Conservation (phyloP, 1,140 invertebrate genomes). For the Listronotus oregonensis region DNA sequence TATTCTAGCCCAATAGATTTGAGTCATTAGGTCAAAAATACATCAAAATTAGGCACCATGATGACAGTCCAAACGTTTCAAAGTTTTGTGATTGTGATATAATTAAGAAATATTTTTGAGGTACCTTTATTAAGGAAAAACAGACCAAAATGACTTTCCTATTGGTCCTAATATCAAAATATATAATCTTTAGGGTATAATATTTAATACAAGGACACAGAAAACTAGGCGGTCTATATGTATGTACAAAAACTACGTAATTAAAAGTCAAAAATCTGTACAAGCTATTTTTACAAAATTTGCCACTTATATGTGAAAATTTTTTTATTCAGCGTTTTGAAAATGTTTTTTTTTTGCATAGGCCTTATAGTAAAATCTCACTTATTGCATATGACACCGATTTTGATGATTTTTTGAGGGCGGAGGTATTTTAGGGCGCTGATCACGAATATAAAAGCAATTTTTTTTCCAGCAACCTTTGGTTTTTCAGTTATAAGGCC, state of each 20-base stretch:
- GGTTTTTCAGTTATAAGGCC: too few relatives aligned
- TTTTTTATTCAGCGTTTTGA: too few relatives aligned
- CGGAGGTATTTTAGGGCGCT: too few relatives aligned
- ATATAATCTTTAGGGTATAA: constrained; percentile 37
- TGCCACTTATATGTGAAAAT: background rate
- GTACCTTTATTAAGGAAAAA: constrained; percentile 39
- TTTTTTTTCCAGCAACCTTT: too few relatives aligned
- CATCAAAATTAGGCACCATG: constrained; percentile 49
- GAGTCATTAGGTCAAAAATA: constrained; percentile 43
- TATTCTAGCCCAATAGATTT: constrained; percentile 43
- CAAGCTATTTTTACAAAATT: constrained; percentile 2
- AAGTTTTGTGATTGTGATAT: constrained; percentile 45
- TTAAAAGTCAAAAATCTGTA: constrained; percentile 1
- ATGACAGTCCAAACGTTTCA: constrained; percentile 52
- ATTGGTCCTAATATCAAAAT: constrained; percentile 47
- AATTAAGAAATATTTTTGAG: constrained; percentile 36
- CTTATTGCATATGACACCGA: too few relatives aligned
- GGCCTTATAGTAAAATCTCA: too few relatives aligned
- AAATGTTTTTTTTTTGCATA: too few relatives aligned
- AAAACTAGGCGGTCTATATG: constrained; percentile 12
- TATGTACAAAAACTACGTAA: constrained; percentile 7
- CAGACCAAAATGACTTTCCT: constrained; percentile 46
- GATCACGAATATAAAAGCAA: too few relatives aligned
- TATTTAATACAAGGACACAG: constrained; percentile 6
- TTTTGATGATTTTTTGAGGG: too few relatives aligned